These are phyloP conservation scores for Pampusana beccarii DNA, from an alignment of 2,113 vertebrate species.

Conservation along the genomic window DNA sequence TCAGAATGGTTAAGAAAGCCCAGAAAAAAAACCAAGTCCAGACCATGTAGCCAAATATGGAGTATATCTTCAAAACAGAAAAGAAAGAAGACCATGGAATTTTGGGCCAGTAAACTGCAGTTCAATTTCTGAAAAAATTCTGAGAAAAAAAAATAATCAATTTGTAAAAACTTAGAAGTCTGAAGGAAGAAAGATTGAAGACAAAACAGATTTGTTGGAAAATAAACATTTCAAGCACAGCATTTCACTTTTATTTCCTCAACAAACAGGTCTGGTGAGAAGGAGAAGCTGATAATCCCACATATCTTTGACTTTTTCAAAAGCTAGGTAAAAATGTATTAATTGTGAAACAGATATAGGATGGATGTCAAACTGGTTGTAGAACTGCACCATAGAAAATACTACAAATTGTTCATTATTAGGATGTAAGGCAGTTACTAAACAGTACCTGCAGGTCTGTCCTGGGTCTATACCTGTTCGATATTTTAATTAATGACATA, in stretches of 20 bases:
- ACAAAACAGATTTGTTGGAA: background rate
- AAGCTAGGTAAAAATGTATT: background rate
- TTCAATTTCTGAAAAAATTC: background rate
- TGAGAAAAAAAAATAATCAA: background rate
- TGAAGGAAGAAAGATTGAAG: background rate
- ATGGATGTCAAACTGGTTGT: background rate
- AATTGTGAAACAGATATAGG: background rate
- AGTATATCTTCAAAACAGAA: background rate
- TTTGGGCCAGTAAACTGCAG: background rate
- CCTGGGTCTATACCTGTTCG: background rate
- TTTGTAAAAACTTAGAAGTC: background rate
- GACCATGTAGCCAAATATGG: background rate
- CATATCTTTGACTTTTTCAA: background rate
- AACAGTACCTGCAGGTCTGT: background rate
- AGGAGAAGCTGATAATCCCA: background rate
- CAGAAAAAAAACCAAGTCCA: background rate
- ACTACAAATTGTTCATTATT: background rate
- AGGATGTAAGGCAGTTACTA: background rate
- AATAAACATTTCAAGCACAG: background rate
- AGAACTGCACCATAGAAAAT: background rate
- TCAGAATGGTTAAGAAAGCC: background rate
- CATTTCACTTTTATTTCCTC: background rate
- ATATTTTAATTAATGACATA: background rate
- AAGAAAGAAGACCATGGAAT: background rate
- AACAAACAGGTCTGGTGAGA: background rate